Conservation (phyloP, 2,888 invertebrate genomes). For the Trachelus troglodyta region DNA sequence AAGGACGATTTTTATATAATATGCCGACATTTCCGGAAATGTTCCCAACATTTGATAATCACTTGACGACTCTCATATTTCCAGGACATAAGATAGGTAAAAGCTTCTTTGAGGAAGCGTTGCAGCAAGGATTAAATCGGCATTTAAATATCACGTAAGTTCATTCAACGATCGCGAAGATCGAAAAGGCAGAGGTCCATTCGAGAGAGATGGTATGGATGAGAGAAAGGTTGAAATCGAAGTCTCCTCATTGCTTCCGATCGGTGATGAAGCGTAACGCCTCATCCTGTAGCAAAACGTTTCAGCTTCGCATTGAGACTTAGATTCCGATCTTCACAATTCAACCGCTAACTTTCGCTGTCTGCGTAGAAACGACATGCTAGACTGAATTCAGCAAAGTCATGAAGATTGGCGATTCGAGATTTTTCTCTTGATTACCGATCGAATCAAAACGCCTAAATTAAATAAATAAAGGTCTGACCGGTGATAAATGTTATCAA, state of each 20-base stretch:
- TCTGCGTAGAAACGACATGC: slow-evolving; percentile 14
- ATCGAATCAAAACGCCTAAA: too few relatives aligned
- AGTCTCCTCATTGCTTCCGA: background rate
- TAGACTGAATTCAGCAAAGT: background rate
- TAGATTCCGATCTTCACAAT: slow-evolving; percentile 23
- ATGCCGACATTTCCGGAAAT: background rate
- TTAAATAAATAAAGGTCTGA: background rate
- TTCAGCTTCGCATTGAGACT: slow-evolving; percentile 6
- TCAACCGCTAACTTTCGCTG: slow-evolving; percentile 41
- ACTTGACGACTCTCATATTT: background rate
- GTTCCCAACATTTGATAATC: background rate
- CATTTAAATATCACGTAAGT: background rate
- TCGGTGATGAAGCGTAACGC: background rate
- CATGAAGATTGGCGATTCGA: background rate
- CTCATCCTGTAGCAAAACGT: slow-evolving; percentile 12
- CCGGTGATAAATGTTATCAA: background rate
- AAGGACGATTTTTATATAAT: background rate
- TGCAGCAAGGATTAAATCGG: background rate
- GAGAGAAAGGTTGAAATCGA: background rate
- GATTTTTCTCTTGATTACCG: background rate
- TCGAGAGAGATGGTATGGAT: background rate
- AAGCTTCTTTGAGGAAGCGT: background rate
- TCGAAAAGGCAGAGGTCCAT: too few relatives aligned
- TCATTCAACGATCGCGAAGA: background rate
- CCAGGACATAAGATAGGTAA: background rate